Percentiles rank a stretch among this genome's conserved stretches.
phyloP scores from a whole-genome alignment of 2,797 vertebrate species.

The Poliocrania exsul region DNA sequence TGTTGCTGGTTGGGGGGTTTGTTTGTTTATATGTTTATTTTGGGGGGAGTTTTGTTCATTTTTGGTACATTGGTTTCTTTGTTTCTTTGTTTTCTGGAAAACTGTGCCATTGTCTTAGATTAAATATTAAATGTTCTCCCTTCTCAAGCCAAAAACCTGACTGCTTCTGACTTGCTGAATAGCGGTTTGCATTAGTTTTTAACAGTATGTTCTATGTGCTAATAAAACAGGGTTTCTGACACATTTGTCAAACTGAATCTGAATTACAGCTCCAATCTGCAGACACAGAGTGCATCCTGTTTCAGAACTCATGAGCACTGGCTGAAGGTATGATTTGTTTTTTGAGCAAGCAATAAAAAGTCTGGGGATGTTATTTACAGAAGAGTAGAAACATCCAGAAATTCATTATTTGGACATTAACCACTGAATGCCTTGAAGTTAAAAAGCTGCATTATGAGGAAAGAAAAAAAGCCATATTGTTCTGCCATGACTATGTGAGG shows the following conservation, averaged over 20 bases:
- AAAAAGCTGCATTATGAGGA: background rate
- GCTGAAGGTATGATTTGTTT: constrained; percentile 1
- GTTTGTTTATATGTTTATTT: too few relatives aligned
- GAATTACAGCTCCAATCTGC: background rate
- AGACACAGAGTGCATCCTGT: background rate
- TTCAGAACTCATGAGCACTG: background rate
- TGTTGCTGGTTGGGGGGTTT: background rate
- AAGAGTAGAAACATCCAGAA: background rate
- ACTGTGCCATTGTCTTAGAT: rapidly evolving
- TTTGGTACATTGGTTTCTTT: background rate
- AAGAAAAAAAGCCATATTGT: background rate
- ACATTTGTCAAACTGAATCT: background rate
- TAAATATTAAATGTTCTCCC: background rate
- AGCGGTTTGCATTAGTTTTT: background rate
- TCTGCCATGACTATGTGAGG: background rate
- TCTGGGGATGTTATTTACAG: background rate
- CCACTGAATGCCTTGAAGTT: background rate
- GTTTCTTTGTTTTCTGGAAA: background rate
- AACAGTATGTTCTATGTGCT: background rate
- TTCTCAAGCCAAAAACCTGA: background rate
- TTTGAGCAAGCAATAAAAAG: background rate
- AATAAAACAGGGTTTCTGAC: background rate
- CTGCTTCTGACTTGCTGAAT: background rate
- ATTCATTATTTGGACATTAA: background rate
- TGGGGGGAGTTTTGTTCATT: too few relatives aligned